Evolutionary conservation across 1,140 invertebrate genomes (phyloP), one percentile per base, ranked within the genome.

Genomic region (Lysiphlebus fabarum): DNA sequence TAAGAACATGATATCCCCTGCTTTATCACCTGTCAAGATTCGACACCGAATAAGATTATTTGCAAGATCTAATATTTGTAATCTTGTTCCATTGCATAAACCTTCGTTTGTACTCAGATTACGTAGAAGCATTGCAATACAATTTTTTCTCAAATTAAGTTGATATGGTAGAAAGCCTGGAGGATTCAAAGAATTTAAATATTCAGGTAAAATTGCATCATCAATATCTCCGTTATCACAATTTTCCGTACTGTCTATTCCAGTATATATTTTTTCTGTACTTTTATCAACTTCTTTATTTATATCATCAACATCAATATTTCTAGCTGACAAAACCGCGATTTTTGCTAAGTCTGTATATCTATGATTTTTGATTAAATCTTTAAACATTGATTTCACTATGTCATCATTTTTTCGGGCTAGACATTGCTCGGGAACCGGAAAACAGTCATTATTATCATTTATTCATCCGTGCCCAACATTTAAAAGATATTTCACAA

Each of bases 221-320:
- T 45, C 40, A n/a, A 61, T 63, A 34, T 54, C 38, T 9, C 26
- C 45, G 53, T 61, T 42, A 42, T 50, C 45, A 48, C 44, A 56
- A 14, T 53, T 44, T 54, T 62, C 50, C 7, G 26, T 40, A 58
- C 51, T 62, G 44, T 58, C 45, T 12, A 62, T 44, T 11, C 54
- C 44, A 38, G 51, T 58, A 34, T 57, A 54, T 43, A 51, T 61
- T 41, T 36, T 36, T 44, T 59, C 59, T 33, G 47, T 54, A 5
- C 40, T 43, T 26, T 45, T 34, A 45, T 58, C 55, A 37, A 64
- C 62, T 44, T 33, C 53, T 40, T 62, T 51, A 56, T 72, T 70
- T n/a, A 67, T 64, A 40, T 65, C 53, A 41, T 68, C 53, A 34
- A 67, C 63, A 41, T 63, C 53, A 9, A 54, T 54, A 53, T 66